Conservation (phyloP, 2,888 invertebrate species). For the Lutraria lutraria region DNA sequence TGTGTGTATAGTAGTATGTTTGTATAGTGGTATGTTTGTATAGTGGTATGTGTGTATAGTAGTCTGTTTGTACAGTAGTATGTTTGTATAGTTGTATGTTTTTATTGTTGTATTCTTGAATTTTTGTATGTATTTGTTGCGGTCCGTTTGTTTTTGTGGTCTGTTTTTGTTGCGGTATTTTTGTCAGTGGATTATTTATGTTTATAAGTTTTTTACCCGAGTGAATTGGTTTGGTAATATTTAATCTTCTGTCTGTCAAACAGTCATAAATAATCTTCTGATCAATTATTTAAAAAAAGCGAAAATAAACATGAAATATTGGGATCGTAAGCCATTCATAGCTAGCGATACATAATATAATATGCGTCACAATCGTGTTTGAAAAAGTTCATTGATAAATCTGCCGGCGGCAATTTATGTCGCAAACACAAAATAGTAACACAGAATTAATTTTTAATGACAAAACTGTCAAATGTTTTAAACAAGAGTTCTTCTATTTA, state of each 20-base stretch:
- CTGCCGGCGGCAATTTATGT: too few relatives aligned
- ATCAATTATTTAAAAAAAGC: not conserved
- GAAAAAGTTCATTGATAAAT: not conserved
- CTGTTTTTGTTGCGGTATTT: too few relatives aligned
- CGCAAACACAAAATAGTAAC: not conserved
- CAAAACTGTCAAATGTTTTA: not conserved
- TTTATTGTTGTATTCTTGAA: too few relatives aligned
- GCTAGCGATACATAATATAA: not conserved
- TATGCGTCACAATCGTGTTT: not conserved
- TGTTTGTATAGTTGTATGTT: too few relatives aligned
- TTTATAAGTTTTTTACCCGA: not conserved
- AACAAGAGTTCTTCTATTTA: not conserved
- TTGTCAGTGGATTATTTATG: not conserved
- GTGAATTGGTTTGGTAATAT: not conserved
- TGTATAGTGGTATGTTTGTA: too few relatives aligned
- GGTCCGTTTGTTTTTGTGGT: too few relatives aligned
- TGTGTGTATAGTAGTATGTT: too few relatives aligned
- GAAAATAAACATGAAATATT: not conserved
- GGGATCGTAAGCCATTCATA: not conserved
- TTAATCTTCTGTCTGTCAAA: not conserved
- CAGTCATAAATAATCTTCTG: not conserved
- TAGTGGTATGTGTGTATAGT: too few relatives aligned
- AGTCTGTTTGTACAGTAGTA: too few relatives aligned
- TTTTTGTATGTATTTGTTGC: too few relatives aligned
- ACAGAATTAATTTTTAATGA: not conserved